A percentile compares a stretch with the other conserved stretches of the same genome.
These are phyloP conservation scores for Luperina testacea DNA, from an alignment of 2,888 invertebrate species.

Conservation along the genomic window DNA sequence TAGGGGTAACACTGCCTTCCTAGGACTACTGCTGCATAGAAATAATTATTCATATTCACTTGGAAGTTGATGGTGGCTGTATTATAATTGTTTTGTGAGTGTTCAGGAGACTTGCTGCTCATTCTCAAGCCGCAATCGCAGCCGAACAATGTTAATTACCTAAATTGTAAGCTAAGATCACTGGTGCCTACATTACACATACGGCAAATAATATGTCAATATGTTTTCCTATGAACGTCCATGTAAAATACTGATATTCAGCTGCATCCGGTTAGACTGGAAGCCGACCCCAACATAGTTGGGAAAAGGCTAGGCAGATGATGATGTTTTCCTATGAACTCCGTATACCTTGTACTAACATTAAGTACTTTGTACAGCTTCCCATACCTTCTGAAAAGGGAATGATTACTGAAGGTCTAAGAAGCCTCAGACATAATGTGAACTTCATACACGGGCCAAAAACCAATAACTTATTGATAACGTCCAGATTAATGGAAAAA, in stretches of 20 bases:
- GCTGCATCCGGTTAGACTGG: too few relatives aligned
- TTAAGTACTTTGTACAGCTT: slow-evolving; percentile 15
- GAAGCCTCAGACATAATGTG: slow-evolving; percentile 28
- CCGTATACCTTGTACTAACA: background rate
- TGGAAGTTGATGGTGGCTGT: background rate
- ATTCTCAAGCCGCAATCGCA: background rate
- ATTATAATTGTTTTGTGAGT: background rate
- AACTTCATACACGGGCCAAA: slow-evolving; percentile 40
- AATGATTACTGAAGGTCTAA: slow-evolving; percentile 10
- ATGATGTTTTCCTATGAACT: slow-evolving; percentile 1
- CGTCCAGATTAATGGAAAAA: slow-evolving; percentile 17
- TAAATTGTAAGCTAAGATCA: background rate
- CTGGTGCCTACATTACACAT: background rate
- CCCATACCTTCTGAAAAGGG: slow-evolving; percentile 8
- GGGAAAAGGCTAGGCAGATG: too few relatives aligned
- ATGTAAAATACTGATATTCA: too few relatives aligned
- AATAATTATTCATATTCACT: background rate
- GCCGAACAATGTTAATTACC: background rate
- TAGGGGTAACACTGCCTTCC: background rate
- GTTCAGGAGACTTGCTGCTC: background rate
- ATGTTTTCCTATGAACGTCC: background rate
- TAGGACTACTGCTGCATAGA: background rate
- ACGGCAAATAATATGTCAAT: slow-evolving; percentile 21
- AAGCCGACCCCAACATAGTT: too few relatives aligned
- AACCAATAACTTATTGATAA: slow-evolving; percentile 26